A percentile compares a stretch with the other conserved stretches of the same genome.
phyloP scores from a whole-genome alignment of 1,140 invertebrate species.

The Drosophila sturtevanti region DNA sequence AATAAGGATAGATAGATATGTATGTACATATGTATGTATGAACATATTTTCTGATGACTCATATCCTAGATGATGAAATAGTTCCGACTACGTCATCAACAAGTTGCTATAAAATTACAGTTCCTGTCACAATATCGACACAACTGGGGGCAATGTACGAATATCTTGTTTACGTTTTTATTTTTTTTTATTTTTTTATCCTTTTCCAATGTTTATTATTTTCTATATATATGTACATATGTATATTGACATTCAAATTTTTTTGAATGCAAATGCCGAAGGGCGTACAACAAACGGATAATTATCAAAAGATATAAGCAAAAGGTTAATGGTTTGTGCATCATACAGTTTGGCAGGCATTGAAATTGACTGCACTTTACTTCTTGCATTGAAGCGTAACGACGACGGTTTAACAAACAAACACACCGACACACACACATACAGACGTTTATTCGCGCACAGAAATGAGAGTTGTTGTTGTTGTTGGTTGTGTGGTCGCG shows the following conservation, averaged over 20 bases:
- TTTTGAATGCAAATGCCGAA: too few relatives aligned
- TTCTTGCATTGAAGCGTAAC: constrained; percentile 16
- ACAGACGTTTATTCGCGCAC: neutral
- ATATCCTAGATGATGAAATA: constrained; percentile 53
- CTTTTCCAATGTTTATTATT: too few relatives aligned
- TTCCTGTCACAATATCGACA: too few relatives aligned
- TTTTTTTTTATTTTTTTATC: too few relatives aligned
- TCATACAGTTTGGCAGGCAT: constrained; percentile 9
- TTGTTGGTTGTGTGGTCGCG: constrained; percentile 29
- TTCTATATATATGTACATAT: too few relatives aligned
- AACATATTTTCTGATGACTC: constrained; percentile 44
- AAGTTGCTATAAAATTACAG: neutral
- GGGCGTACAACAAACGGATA: neutral
- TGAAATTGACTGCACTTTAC: neutral
- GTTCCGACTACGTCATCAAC: neutral
- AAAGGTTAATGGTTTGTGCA: neutral
- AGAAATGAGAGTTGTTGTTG: constrained; percentile 12
- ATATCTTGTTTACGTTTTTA: too few relatives aligned
- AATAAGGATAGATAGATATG: too few relatives aligned
- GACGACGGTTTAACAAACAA: constrained; percentile 11
- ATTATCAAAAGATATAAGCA: neutral
- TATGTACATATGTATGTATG: neutral
- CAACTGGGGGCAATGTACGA: too few relatives aligned
- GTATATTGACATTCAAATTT: neutral
- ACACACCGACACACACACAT: constrained; percentile 9